These are phyloP conservation scores for Octomys mimax DNA, from an alignment of 2,797 vertebrate genomes.

Conservation along the genomic window DNA sequence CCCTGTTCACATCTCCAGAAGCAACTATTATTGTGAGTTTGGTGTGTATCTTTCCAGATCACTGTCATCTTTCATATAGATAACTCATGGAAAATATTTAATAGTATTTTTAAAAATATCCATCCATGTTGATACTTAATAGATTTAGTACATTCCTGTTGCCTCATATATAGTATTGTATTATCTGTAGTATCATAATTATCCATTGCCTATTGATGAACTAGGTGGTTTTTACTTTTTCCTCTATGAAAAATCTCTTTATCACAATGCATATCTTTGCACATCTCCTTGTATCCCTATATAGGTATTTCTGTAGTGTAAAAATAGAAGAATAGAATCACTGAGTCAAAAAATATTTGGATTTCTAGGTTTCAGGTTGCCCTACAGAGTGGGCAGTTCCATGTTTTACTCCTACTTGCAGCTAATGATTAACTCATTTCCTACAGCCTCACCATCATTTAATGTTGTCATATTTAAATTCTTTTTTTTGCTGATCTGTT, in stretches of 20 bases:
- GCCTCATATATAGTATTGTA: neutral
- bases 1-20: neutral
- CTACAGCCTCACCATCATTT: conserved; percentile 16
- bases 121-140: neutral
- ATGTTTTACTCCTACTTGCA: neutral
- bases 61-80: neutral
- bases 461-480: conserved; percentile 52
- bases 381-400: neutral
- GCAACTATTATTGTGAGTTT: conserved; percentile 19
- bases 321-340: conserved; percentile 20
- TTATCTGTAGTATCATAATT: conserved; percentile 14
- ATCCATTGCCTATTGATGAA: neutral
- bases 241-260: conserved; percentile 35
- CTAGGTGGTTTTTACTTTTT: conserved; percentile 8
- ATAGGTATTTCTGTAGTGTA: conserved; percentile 33
- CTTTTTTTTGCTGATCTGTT: neutral
- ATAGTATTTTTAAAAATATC: neutral
- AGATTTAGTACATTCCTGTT: neutral
- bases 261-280: neutral
- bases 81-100: conserved; percentile 41
- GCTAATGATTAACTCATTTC: neutral
- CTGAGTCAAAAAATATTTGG: neutral
- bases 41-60: neutral
- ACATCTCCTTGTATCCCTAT: neutral
- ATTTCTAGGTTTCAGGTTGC: conserved; percentile 60